Base-by-base conservation (phyloP, 37 sponge, comb jelly and placozoan species). In the Eunapius fragilis region DNA sequence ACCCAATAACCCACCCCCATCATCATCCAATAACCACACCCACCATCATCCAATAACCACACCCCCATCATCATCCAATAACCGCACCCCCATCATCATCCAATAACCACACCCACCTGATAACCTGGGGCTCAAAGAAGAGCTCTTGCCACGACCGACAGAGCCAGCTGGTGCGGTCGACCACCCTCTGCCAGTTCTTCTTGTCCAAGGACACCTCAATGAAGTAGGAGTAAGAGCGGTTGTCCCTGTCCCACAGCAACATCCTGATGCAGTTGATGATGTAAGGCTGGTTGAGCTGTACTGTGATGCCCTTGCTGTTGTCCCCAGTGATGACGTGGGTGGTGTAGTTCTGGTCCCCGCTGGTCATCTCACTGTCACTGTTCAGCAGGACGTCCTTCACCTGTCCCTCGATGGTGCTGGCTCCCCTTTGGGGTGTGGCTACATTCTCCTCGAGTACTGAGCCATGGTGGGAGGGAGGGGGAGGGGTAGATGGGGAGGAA, bases 241-340 rank as follows among this genome's bases (percentile, higher is more conserved):
- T 90, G 82, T 98, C 98, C 71, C 90, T 80, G 81, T 98, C 98
- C 94, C 96, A 98, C 37, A 98, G 85, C 7, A 98, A 89, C 88
- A 98, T 84, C 25, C 93, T 78, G 84, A 98, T 83, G 32, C 89
- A 88, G 70, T 96, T 96, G 83, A 98, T 87, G 73, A 98, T 84
- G 80, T 93, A 91, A 25, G 94, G 98, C 33, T 92, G 90, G 77
- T 74, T 79, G 23, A 98, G 83, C 76, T 92, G 81, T 10, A 98
- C 90, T 0, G 91, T 91, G 67, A 98, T 98, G 6, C 96, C 98
- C 78, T 89, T 92, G 75, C 79, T 79, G 35, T 75, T 69, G 80
- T 93, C 89, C 11, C 68, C 35, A 0, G 82, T 85, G 75, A 95
- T 95, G 76, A 71, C 83, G 85, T 96, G 96, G 2, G 79, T 81